Evolutionary conservation across 2,888 invertebrate species (phyloP).

Genomic region (Latrodectus hesperus): DNA sequence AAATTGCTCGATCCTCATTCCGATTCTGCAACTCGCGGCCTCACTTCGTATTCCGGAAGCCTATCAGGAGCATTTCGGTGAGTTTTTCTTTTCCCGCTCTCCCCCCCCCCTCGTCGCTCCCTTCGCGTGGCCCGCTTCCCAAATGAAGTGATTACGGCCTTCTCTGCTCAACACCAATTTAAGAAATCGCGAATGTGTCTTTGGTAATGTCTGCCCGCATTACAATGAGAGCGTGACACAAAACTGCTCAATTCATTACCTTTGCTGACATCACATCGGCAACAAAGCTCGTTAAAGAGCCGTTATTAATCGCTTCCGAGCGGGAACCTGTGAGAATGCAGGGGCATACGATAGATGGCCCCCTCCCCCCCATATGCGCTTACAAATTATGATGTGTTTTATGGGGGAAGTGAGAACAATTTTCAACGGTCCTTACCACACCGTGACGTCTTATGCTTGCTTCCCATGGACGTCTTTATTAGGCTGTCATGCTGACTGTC

Average conservation of each 20-base stretch:
- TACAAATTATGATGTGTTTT: neutral
- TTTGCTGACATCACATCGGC: neutral
- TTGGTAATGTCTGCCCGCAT: slow-evolving; percentile 1
- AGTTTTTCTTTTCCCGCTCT: neutral
- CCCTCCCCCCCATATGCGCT: neutral
- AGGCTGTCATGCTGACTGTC: too few species aligned
- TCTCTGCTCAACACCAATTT: slow-evolving; percentile 1
- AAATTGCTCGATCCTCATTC: too few species aligned
- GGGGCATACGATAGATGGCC: neutral
- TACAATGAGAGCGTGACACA: slow-evolving; percentile 4
- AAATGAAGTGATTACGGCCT: neutral
- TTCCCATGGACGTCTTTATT: too few species aligned
- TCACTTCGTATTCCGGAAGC: slow-evolving; percentile 1
- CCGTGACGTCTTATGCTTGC: neutral
- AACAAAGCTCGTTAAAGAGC: neutral
- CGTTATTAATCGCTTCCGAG: neutral
- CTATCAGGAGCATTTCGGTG: neutral
- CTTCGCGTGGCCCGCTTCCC: neutral
- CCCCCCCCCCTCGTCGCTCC: neutral
- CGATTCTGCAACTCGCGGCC: too few species aligned
- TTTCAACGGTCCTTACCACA: neutral
- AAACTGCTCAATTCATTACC: slow-evolving; percentile 46
- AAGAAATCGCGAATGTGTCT: slow-evolving; percentile 5
- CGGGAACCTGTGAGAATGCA: neutral
- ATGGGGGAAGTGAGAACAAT: neutral